Evolutionary conservation across 2,888 invertebrate species (phyloP), one percentile per base, ranked within the genome.

Genomic region (Erebia aethiops): DNA sequence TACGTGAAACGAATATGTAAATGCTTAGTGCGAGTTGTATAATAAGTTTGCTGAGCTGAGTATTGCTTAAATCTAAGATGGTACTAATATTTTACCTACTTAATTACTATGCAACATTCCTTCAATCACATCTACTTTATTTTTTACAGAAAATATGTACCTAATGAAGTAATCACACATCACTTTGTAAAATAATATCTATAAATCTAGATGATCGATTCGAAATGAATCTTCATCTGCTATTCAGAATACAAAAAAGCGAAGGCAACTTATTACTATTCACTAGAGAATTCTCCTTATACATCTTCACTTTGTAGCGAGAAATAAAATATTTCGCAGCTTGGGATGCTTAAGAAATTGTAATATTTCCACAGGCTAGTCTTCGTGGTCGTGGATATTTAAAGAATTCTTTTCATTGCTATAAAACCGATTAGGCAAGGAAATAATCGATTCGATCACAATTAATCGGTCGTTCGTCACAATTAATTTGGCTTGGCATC

Each of bases 211-310:
- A 58, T 67, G 58, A 67, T 67, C 57, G 66, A 58, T 67, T 26
- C 43, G 26, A 58, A 49, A 67, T 67, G 66, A 58, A 57, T 26
- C 66, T 49, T 58, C 66, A 67, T 67, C 58, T 49, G 57, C 46
- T 67, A 67, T 67, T 67, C 66, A 58, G 56, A 54, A 43, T 56
- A 66, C 58, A 67, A 67, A 67, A 54, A 57, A 26, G 49, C 66
- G 46, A 57, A 57, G 46, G 26, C 14, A 67, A 26, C 66, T 66
- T 66, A 67, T 58, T 67, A 57, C 46, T 67, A 67, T 58, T 67
- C 66, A 46, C 66, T 67, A 49, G 57, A 57, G 58, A 67, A 58
- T 49, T 49, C 66, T 57, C 52, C 41, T 46, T 66, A 46, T 57
- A 65, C 65, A 66, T 66, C 56, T 66, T 66, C 43, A 57, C 57